phyloP scores from a whole-genome alignment of 2,113 vertebrate species.

The Pterophyllum scalare region DNA sequence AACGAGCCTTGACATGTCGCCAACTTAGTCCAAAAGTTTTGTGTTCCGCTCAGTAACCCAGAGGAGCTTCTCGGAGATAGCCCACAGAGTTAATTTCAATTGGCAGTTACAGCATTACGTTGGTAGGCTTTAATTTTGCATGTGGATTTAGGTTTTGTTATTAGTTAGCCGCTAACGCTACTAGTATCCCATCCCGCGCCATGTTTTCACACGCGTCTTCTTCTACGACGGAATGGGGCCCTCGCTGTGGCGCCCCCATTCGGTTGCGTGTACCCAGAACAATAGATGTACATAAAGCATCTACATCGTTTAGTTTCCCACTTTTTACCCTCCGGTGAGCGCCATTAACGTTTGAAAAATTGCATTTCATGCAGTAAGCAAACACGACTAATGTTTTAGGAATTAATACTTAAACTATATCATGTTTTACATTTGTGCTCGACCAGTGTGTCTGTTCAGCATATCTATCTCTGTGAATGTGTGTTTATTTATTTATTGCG shows the following conservation, averaged over 20 bases:
- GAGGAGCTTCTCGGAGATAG: not conserved
- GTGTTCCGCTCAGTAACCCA: not conserved
- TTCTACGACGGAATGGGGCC: constrained; percentile 9
- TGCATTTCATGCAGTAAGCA: too few relatives aligned
- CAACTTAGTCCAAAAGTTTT: not conserved
- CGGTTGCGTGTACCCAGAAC: not conserved
- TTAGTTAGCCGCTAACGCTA: constrained; percentile 20
- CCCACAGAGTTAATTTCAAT: fast-evolving
- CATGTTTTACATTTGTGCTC: not conserved
- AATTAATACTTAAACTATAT: not conserved
- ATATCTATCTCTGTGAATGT: not conserved
- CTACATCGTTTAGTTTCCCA: not conserved
- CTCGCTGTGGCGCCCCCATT: not conserved
- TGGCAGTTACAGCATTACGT: not conserved
- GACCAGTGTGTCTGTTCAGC: not conserved
- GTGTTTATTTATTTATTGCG: not conserved
- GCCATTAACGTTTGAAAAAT: too few relatives aligned
- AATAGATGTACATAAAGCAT: not conserved
- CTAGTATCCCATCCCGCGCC: not conserved
- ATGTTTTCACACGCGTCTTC: constrained; percentile 11
- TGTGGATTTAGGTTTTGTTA: not conserved
- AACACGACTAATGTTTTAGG: not conserved
- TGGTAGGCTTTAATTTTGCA: not conserved
- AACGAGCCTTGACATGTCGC: not conserved
- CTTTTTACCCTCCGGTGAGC: too few relatives aligned